Evolutionary conservation across 2,888 invertebrate species (phyloP), one percentile per base, ranked within the genome.

Genomic region (Octonoba sinensis): DNA sequence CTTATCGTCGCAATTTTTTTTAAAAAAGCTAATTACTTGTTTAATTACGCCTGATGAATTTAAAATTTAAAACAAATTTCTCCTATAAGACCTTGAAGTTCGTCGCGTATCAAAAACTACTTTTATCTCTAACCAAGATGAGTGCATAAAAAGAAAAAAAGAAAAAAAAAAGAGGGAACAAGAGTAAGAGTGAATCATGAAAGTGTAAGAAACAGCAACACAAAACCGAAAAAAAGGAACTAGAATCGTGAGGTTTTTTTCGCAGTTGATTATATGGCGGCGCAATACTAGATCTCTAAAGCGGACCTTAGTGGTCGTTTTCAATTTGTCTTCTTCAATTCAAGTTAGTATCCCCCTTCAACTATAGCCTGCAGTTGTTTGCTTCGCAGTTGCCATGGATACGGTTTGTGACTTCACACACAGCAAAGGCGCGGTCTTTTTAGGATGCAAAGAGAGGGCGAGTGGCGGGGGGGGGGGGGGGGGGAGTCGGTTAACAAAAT

Each of bases 241-340:
- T 18, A 65, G 60, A 79, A 64, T 79, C 78, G 78, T 81, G 79
- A 74, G 46, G 46, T 64, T 72, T 59, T 47, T 74, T 56, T 46
- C 47, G 27, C 62, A 62, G 69, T 73, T 81, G 79, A 81, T 81
- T 81, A 81, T 67, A 81, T 71, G 74, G 67, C 79, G 79, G 79
- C 69, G 18, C 47, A 20, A 18, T 20, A 54, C 18, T 54, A 20
- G 20, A 54, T 54, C 54, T 54, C n/a, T 16, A 54, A 54, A 54
- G 54, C 54, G 20, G n/a, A 54, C 54, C 54, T 20, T 54, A 54
- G 54, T 54, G 54, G 54, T 54, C 54, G 54, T 54, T 18, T 54
- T 54, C 54, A 54, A 54, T 54, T 54, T 54, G 54, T 54, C 54
- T 54, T 54, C 54, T 54, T 54, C 54, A 54, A 54, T 54, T 54